Evolutionary conservation across 2,113 vertebrate genomes (phyloP).

Genomic region (Myotis brandtii): DNA sequence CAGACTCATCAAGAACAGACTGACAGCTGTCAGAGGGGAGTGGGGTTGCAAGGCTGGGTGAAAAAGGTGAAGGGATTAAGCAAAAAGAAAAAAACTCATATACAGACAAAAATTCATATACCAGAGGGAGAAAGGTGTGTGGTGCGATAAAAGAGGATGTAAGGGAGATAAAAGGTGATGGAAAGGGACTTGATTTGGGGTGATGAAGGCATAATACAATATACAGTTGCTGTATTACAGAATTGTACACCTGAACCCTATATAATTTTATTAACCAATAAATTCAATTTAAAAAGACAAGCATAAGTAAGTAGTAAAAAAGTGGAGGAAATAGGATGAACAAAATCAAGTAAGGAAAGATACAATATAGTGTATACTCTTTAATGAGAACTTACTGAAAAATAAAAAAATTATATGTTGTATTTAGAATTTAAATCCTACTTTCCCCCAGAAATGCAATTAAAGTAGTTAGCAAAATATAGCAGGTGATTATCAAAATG

Average conservation of each 20-base stretch:
- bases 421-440: conserved; percentile 25
- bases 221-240: neutral
- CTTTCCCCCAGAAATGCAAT: neutral
- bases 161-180: neutral
- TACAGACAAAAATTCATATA: neutral
- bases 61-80: neutral
- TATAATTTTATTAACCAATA: neutral
- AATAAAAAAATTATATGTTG: neutral
- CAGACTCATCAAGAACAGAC: neutral
- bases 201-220: neutral
- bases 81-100: neutral
- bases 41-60: neutral
- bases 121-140: neutral
- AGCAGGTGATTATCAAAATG: neutral
- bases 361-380: neutral
- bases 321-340: neutral
- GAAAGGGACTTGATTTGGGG: neutral
- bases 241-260: neutral
- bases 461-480: neutral
- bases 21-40: neutral
- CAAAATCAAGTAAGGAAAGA: neutral
- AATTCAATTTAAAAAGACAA: neutral
- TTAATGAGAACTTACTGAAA: conserved; percentile 25
- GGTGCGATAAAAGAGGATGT: neutral
- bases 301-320: neutral